Base-by-base conservation (phyloP, 2,888 invertebrate genomes). In the Pristionchus mayeri region DNA sequence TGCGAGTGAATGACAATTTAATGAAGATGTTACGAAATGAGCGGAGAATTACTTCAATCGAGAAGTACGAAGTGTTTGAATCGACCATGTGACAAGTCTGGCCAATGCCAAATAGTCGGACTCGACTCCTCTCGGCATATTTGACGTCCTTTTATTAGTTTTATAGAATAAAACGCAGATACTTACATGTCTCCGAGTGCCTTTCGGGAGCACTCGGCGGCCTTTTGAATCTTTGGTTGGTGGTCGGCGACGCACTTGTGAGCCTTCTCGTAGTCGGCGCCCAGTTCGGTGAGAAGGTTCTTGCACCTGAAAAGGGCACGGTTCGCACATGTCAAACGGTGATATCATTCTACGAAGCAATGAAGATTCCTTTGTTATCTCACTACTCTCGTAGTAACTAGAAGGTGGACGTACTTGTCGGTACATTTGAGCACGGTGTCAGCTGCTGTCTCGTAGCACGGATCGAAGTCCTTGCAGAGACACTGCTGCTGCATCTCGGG, bases 401-500 rank as follows among this genome's bases (percentile, higher is more conserved):
- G n/a, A n/a, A n/a, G n/a, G 16, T 6, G 16, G 9, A 60, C 81
- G 37, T 3, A 84, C 84, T 40, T 84, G 7, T 84, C 54, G 0
- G 75, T 75, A 34, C 84, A 84, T 1, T 9, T 11, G 18, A 50
- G 30, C 0, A 84, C 50, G 18, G 52, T 24, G n/a, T 30, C 34
- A 11, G 52, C 21, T 7, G 50, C 84, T 0, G 34, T 9, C n/a
- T 84, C 71, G 40, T 30, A 16, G 21, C 84, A 84, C 2, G 71
- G 71, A 24, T 84, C 75, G 40, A 71, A 71, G 2, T 7, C 52
- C 24, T 50, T 34, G 21, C 84, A 84, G 30, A 44, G n/a, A 37
- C 84, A 84, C 54, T 84, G 84, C 11, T 71, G 16, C 71, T 52
- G 52, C 84, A 84, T 63, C 18, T 18, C 63, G 9, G 2, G n/a